Evolutionary conservation across 2,113 vertebrate species (phyloP).

Genomic region (Neomonachus schauinslandi): DNA sequence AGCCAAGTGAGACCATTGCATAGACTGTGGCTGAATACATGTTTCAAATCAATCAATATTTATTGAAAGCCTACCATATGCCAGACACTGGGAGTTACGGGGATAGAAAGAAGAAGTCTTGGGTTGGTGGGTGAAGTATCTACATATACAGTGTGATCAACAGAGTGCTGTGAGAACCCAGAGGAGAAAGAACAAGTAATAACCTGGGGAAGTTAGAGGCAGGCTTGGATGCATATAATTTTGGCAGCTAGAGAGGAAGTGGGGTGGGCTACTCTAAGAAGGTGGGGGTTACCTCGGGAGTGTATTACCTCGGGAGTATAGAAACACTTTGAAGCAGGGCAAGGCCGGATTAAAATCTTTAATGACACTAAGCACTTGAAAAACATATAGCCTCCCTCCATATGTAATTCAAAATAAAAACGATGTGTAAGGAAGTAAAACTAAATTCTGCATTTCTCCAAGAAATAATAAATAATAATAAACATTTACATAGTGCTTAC

Average conservation of each 20-base stretch:
- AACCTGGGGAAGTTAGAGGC: not conserved
- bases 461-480: constrained; percentile 45
- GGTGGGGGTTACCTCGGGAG: not conserved
- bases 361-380: constrained; percentile 26
- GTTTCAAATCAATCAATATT: not conserved
- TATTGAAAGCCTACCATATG: not conserved
- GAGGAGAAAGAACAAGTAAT: not conserved
- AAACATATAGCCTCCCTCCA: not conserved
- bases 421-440: not conserved
- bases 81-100: not conserved
- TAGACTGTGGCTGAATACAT: not conserved
- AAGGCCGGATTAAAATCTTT: not conserved
- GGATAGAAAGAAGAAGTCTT: not conserved
- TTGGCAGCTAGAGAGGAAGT: not conserved
- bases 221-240: not conserved
- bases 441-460: constrained; percentile 28
- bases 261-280: not conserved
- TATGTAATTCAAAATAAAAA: constrained; percentile 26
- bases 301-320: not conserved
- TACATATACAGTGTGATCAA: not conserved
- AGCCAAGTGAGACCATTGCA: constrained; percentile 8
- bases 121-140: not conserved
- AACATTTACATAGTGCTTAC: not conserved
- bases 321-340: not conserved
- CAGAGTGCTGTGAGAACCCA: not conserved